Base-by-base conservation (phyloP, 2,888 invertebrate genomes). In the Iphiclides podalirius region DNA sequence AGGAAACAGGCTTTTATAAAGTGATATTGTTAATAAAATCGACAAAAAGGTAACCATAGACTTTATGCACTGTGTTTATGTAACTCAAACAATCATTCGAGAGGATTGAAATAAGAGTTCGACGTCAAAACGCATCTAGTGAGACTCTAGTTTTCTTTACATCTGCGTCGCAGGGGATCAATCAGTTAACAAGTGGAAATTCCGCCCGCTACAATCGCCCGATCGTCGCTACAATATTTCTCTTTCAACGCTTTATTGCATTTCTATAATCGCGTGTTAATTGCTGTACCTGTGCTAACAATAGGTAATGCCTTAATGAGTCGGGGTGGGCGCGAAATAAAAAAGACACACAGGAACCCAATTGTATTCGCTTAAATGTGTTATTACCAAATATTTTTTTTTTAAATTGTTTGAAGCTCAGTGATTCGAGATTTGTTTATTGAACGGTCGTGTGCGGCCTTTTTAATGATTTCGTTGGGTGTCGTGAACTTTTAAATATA, bases 251-350 rank as follows among this genome's bases (percentile, higher is more conserved):
- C 56, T 61, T 59, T 64, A 59, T 64, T 63, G 57, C 52, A 59
- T 61, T 64, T 58, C 58, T 58, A 52, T 63, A 61, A 64, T 65
- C 60, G 63, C 60, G 63, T 65, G 64, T 53, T 62, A 60, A 60
- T 60, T 50, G 50, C 50, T 36, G 28, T 44, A 45, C 45, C 45
- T 40, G 44, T 40, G 39, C 39, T 31, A 26, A 50, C 50, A 50
- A 50, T 50, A 40, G 49, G 43, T 41, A 37, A 31, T 23, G 45
- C 50, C 33, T 41, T 45, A 51, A 51, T 51, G 50, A 51, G 45
- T 36, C 35, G 14, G 16, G 35, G 35, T 26, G 39, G 49, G 45
- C 36, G 39, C 12, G 11, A 31, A 16, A 41, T 23, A 39, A 45
- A 44, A 41, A 35, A 45, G 38, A 40, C 40, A 14, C 48, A 54